Percentiles rank a stretch among this genome's conserved stretches.
Evolutionary conservation across 1,140 invertebrate genomes (phyloP).

Genomic region (Chelonus insularis): DNA sequence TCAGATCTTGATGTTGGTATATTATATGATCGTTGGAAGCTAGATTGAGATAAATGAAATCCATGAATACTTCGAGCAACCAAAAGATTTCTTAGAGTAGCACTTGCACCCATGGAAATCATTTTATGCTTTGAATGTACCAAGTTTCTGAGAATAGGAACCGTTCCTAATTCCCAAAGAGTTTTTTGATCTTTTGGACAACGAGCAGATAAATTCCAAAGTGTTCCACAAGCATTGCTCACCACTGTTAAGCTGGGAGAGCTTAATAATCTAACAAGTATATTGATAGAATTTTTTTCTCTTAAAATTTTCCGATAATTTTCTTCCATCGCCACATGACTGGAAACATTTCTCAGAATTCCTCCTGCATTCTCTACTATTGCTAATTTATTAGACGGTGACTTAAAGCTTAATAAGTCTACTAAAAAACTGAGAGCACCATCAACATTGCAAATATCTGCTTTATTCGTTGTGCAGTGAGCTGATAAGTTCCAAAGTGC

Average conservation of each 20-base stretch:
- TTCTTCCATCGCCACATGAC: slow-evolving; percentile 88
- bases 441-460: slow-evolving; percentile 88
- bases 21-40: not conserved
- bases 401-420: slow-evolving; percentile 84
- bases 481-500: slow-evolving; percentile 96
- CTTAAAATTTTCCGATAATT: slow-evolving; percentile 86
- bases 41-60: slow-evolving; percentile 39
- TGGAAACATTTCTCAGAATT: slow-evolving; percentile 92
- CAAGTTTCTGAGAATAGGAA: slow-evolving; percentile 89
- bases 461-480: slow-evolving; percentile 91
- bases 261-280: slow-evolving; percentile 89
- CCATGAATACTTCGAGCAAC: slow-evolving; percentile 76
- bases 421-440: slow-evolving; percentile 87
- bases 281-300: slow-evolving; percentile 83
- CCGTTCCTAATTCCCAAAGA: slow-evolving; percentile 89
- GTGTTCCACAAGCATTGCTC: slow-evolving; percentile 92
- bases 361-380: slow-evolving; percentile 95
- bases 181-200: slow-evolving; percentile 85
- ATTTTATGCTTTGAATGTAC: slow-evolving; percentile 96
- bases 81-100: slow-evolving; percentile 89
- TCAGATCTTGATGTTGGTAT: too few relatives aligned
- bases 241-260: slow-evolving; percentile 93
- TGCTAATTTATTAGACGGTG: slow-evolving; percentile 81
- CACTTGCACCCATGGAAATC: slow-evolving; percentile 96
- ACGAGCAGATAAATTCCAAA: slow-evolving; percentile 94